phyloP scores from a whole-genome alignment of 2,797 vertebrate species.

The Poeciliopsis turneri region DNA sequence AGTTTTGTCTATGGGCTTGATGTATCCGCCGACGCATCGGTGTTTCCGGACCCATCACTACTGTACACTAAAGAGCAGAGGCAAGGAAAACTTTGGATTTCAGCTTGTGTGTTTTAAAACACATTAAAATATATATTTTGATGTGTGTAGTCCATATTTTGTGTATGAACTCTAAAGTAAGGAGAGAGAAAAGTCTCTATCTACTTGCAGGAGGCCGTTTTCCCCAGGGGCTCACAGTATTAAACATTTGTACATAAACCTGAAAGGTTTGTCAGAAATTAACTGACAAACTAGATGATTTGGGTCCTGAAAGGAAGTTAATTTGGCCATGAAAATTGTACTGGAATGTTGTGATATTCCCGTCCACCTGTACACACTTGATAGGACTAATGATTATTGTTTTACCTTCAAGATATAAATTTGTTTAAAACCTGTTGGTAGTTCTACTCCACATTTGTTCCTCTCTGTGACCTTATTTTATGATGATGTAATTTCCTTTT shows the following conservation, averaged over 20 bases:
- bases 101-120: neutral
- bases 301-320: neutral
- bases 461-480: conserved; percentile 1
- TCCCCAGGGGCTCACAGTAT: neutral
- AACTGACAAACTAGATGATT: neutral
- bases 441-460: neutral
- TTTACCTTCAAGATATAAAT: conserved; percentile 2
- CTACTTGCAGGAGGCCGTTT: neutral
- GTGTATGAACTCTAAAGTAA: neutral
- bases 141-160: neutral
- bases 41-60: too few species aligned
- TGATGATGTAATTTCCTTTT: conserved; percentile 12
- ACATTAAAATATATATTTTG: too few species aligned
- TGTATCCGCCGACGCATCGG: too few species aligned
- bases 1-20: too few species aligned
- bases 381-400: conserved; percentile 1
- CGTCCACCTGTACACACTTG: neutral
- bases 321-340: neutral
- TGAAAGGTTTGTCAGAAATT: neutral
- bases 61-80: neutral
- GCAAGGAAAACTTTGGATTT: neutral
- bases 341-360: neutral
- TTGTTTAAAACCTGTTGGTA: conserved; percentile 16
- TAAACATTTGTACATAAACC: neutral
- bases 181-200: neutral